Evolutionary conservation across 2,113 vertebrate species (phyloP), one percentile per base, ranked within the genome.

Genomic region (Podocnemis expansa): DNA sequence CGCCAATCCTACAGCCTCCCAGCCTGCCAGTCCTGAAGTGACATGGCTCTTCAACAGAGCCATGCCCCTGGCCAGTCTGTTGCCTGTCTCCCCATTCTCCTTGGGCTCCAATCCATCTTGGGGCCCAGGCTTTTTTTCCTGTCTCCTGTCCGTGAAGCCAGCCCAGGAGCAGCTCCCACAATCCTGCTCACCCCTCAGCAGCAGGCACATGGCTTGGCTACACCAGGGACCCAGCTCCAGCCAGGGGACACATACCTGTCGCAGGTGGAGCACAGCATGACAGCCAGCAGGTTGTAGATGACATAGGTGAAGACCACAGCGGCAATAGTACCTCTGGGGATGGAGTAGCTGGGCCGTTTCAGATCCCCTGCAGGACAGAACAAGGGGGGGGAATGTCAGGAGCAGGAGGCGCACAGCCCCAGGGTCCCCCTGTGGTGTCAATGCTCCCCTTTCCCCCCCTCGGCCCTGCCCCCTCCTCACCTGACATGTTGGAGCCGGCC

Each of bases 251-350:
- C 98, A 8, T 91, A 99, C 99, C 99, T 98, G 96, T 98, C 98
- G 84, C 99, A 99, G 87, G 99, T 98, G 97, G 98, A 99, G 94
- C 99, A 98, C 96, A 98, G 97, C 78, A 99, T 96, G 27, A 99
- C 67, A 22, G 98, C 97, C 85, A 99, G 96, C 89, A 99, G 67
- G 93, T 98, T 99, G 97, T 99, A 99, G 93, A 98, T 97, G 60
- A 99, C 98, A 98, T 98, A 99, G 93, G 99, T 99, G 97, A 99
- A 99, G 94, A 99, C 98, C 93, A 99, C 99, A 0, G 99, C 99
- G 0, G 98, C 99, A 94, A 99, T 99, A 88, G 99, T 99, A 89
- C 99, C 99, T 6, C 99, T 98, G 0, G 99, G 99, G 94, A 99
- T 99, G 84, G 99, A 98, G 93, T 99, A 99, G 92, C 99, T 99